These are phyloP conservation scores for Haemorhous mexicanus DNA, from an alignment of 2,113 vertebrate genomes.

Conservation along the genomic window DNA sequence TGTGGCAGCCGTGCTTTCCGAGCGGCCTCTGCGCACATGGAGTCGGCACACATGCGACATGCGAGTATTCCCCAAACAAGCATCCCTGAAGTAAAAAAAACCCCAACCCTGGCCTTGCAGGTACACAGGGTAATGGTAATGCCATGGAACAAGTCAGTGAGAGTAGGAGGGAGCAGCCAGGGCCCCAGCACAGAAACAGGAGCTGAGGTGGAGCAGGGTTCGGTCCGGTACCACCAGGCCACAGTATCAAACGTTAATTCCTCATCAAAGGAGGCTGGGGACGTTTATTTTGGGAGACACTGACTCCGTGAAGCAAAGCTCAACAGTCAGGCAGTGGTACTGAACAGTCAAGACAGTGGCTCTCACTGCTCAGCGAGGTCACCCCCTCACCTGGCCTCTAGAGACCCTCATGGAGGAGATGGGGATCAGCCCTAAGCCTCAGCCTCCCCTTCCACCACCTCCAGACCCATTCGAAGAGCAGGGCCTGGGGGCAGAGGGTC, in stretches of 20 bases:
- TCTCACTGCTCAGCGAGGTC: background rate
- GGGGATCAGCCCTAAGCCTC: background rate
- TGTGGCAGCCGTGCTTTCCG: background rate
- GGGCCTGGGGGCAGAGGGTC: background rate
- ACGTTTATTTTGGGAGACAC: background rate
- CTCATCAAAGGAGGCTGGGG: background rate
- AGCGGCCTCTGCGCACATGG: background rate
- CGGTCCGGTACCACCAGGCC: background rate
- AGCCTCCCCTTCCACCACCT: background rate
- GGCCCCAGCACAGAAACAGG: background rate
- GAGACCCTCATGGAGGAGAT: background rate
- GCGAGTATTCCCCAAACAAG: background rate
- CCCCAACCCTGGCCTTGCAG: background rate
- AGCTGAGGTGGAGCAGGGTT: background rate
- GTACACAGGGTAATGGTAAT: background rate
- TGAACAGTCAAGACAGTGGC: background rate
- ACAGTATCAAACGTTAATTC: background rate
- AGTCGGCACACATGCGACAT: slow-evolving; percentile 5
- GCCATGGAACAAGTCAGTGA: background rate
- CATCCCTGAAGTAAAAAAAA: background rate
- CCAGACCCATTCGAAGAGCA: background rate
- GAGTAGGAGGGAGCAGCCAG: background rate
- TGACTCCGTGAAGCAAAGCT: background rate
- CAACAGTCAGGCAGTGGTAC: background rate
- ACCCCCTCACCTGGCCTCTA: background rate